Base-by-base conservation (phyloP, 2,113 vertebrate genomes). In the Scortum barcoo region DNA sequence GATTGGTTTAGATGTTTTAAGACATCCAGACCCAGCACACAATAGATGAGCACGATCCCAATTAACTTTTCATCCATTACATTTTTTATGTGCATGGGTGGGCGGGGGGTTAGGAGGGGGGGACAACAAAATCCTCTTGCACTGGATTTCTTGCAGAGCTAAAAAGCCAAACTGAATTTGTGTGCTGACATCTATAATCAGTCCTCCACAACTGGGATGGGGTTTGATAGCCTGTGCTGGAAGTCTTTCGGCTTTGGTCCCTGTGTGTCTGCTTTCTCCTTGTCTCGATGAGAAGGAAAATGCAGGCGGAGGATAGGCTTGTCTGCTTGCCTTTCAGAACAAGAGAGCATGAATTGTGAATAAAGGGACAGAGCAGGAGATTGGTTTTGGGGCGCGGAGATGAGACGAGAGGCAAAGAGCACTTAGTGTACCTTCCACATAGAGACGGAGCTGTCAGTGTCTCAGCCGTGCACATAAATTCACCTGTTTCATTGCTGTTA, bases 371-470 rank as follows among this genome's bases (percentile, higher is more conserved):
- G 78, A 88, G 61, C n/a, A 69, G 66, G 72, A 81, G 87, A 91
- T 90, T 90, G 80, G 83, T 89, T 91, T 91, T 84, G 48, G 73
- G 78, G 68, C 17, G 74, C 72, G 30, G 68, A 84, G 79, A 88
- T 83, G 88, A 90, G 90, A 88, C 9, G 60, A 86, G 76, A 79
- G 71, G 89, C 87, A 87, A 79, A 87, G 74, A 91, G 90, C 87
- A 90, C 85, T 91, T 87, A 88, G 87, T 88, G 86, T 74, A 78
- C 75, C 76, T 72, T 90, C 66, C n/a, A 71, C 77, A 73, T 74
- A n/a, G 78, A 70, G 70, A 86, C 86, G 67, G 57, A 26, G 73
- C 66, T 90, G 83, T 57, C 75, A 68, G 70, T 66, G 78, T 81
- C 60, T 70, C 40, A 28, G 81, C 30, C 0, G 71, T 87, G 80